Evolutionary conservation across 2,888 invertebrate species (phyloP), one percentile per base, ranked within the genome.

Genomic region (Aphidoletes aphidimyza): DNA sequence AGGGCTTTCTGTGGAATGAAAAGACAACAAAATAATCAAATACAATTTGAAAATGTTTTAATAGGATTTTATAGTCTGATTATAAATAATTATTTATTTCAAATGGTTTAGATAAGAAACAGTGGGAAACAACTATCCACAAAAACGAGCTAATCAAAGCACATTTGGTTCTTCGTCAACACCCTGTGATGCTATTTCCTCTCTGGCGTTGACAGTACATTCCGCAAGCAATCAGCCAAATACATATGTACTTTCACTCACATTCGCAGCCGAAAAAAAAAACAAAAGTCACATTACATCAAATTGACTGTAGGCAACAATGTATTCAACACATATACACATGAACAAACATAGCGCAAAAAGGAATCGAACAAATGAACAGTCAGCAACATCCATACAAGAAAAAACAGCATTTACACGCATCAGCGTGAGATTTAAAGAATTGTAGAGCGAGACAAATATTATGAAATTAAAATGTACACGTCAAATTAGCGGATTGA

Each of bases 1-100:
- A 95, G 95, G 84, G 94, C 92, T 94, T 96, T 96, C 96, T 96
- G 91, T 85, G 92, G 92, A 2, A 22, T 30, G 85, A 81, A 85
- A 81, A 85, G 84, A 83, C 11, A 59, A 59, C 22, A 17, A 26
- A 39, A 49, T 49, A 5, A 49, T 49, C 5, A 49, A 49, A 49
- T n/a, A n/a, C 49, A 49, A 59, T 30, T 2, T 14, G 59, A 59
- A 59, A 59, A n/a, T n/a, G n/a, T n/a, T n/a, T n/a, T n/a, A n/a
- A n/a, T n/a, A n/a, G n/a, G n/a, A n/a, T n/a, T n/a, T n/a, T n/a
- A n/a, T n/a, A n/a, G n/a, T n/a, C n/a, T n/a, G n/a, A n/a, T n/a
- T n/a, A n/a, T n/a, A n/a, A n/a, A n/a, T n/a, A n/a, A n/a, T n/a
- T n/a, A n/a, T n/a, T n/a, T n/a, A n/a, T n/a, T n/a, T n/a, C n/a